These are phyloP conservation scores for Drosophila fuyamai DNA, from an alignment of 1,140 invertebrate genomes.

Conservation along the genomic window DNA sequence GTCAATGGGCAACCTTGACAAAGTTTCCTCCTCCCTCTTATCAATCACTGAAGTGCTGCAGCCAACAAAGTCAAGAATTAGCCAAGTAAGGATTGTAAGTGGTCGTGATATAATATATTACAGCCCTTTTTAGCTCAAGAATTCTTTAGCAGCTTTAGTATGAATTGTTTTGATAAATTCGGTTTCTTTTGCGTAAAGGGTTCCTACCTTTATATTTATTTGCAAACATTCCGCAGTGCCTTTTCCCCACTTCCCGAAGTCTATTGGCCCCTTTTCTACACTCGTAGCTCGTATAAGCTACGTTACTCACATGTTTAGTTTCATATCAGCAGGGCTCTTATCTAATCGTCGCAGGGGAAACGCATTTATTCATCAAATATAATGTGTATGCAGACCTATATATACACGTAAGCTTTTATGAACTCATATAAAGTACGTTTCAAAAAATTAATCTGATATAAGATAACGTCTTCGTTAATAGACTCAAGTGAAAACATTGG, in stretches of 20 bases:
- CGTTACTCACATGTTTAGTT: slow-evolving; percentile 34
- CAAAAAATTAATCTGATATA: neutral
- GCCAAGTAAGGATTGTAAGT: slow-evolving; percentile 7
- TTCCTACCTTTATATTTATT: neutral
- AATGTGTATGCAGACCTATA: slow-evolving; percentile 28
- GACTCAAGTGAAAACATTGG: neutral
- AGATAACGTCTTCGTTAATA: neutral
- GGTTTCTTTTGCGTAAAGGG: neutral
- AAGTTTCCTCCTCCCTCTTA: slow-evolving; percentile 23
- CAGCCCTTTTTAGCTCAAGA: neutral
- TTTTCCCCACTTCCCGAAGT: neutral
- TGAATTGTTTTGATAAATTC: neutral
- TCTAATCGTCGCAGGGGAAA: slow-evolving; percentile 37
- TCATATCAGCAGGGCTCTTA: slow-evolving; percentile 25
- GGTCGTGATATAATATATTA: slow-evolving; percentile 9
- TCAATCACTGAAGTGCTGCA: slow-evolving; percentile 13
- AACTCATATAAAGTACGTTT: slow-evolving; percentile 21
- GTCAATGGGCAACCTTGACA: slow-evolving; percentile 31
- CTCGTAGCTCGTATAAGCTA: slow-evolving; percentile 5
- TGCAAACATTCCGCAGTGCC: slow-evolving; percentile 23
- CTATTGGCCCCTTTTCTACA: neutral
- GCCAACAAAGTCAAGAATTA: slow-evolving; percentile 18
- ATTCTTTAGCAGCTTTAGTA: neutral
- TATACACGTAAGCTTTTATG: slow-evolving; percentile 17
- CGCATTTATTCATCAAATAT: slow-evolving; percentile 40